These are phyloP conservation scores for Protonemura montana DNA, from an alignment of 2,888 invertebrate species.

Conservation along the genomic window DNA sequence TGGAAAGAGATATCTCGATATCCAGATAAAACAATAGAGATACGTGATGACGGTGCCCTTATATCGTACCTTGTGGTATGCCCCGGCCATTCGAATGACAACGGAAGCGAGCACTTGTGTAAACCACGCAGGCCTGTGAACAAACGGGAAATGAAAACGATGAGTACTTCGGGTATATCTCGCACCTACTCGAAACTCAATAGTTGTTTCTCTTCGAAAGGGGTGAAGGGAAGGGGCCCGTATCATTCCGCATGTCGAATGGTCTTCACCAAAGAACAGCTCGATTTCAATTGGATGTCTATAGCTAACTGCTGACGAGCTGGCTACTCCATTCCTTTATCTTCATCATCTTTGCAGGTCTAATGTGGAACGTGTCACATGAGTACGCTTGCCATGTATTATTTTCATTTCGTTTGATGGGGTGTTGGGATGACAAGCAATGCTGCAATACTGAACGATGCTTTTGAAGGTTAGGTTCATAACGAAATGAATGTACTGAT, in stretches of 20 bases:
- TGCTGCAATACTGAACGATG: no score
- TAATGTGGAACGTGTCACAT: neutral
- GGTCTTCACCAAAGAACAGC: neutral
- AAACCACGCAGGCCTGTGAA: neutral
- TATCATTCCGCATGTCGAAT: neutral
- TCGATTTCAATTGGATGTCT: neutral
- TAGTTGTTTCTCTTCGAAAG: neutral
- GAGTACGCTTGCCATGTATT: neutral
- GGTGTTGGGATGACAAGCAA: neutral
- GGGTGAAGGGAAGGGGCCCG: neutral
- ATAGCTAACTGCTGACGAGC: neutral
- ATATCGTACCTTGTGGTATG: neutral
- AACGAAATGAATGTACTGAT: no score
- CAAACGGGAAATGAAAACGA: neutral
- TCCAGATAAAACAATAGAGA: constrained; percentile 25
- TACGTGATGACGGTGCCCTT: constrained; percentile 38
- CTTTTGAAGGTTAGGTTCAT: no score
- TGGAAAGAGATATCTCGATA: constrained; percentile 7
- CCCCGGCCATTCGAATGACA: neutral
- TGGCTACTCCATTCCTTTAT: neutral
- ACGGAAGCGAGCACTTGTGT: constrained; percentile 7
- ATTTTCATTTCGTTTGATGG: neutral
- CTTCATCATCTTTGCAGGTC: neutral
- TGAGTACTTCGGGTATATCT: no score
- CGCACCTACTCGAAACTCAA: neutral